phyloP scores from a whole-genome alignment of 2,113 vertebrate species.

The Carassius carassius region DNA sequence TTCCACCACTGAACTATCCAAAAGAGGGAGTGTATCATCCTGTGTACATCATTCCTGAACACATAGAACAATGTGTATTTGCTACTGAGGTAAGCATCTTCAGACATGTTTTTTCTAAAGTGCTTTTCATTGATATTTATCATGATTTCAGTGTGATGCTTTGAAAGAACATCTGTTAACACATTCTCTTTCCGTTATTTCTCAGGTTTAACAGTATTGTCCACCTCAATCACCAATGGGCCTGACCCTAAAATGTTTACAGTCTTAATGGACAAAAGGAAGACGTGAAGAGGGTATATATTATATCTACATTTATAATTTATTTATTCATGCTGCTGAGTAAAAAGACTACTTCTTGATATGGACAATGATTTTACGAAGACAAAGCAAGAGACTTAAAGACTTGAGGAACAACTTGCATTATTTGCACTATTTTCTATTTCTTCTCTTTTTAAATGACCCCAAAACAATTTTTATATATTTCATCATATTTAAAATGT shows the following conservation, averaged over 20 bases:
- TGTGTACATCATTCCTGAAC: constrained; percentile 76
- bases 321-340: constrained; percentile 79
- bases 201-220: constrained; percentile 61
- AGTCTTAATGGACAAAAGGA: constrained; percentile 56
- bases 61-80: constrained; percentile 76
- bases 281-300: constrained; percentile 47
- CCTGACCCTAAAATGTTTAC: constrained; percentile 61
- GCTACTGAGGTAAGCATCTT: constrained; percentile 79
- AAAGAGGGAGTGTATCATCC: constrained; percentile 76
- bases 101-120: background rate
- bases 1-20: constrained; percentile 61
- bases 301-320: constrained; percentile 63
- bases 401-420: constrained; percentile 59
- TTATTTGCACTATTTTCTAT: constrained; percentile 76
- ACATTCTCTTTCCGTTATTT: constrained; percentile 3
- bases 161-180: constrained; percentile 5
- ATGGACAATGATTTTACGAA: constrained; percentile 52
- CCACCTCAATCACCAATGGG: constrained; percentile 45
- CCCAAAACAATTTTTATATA: constrained; percentile 9
- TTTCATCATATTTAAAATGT: constrained; percentile 58
- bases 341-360: constrained; percentile 53
- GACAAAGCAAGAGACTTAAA: constrained; percentile 53
- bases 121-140: background rate
- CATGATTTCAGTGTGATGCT: background rate
- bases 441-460: constrained; percentile 38